A percentile compares a stretch with the other conserved stretches of the same genome.
phyloP scores from a whole-genome alignment of 2,888 invertebrate genomes.

The Strigamia transsilvanica region DNA sequence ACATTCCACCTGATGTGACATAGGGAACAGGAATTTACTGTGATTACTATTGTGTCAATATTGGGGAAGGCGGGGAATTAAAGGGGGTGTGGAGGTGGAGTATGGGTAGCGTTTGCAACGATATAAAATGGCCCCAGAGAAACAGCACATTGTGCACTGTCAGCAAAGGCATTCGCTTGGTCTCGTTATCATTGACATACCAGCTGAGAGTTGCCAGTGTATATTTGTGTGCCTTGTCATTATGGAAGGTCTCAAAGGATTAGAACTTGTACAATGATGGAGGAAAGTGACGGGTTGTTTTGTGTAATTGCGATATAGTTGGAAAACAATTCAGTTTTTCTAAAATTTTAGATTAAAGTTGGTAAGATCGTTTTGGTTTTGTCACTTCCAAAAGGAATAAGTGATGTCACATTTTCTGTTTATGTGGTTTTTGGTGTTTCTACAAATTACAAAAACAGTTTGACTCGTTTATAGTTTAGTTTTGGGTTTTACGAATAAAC shows the following conservation, averaged over 20 bases:
- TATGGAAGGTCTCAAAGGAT: constrained; percentile 8
- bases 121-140: constrained; percentile 8
- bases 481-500: too few species aligned
- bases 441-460: too few species aligned
- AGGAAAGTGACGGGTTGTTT: neutral
- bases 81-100: neutral
- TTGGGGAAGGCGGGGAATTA: constrained; percentile 8
- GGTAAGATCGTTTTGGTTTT: too few species aligned
- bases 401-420: too few species aligned
- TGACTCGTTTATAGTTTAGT: too few species aligned
- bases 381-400: too few species aligned
- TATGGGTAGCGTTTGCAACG: neutral
- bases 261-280: constrained; percentile 3
- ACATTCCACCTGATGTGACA: constrained; percentile 8
- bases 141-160: constrained; percentile 8
- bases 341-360: too few species aligned
- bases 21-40: constrained; percentile 8
- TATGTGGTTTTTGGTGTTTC: too few species aligned
- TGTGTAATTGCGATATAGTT: constrained; percentile 8
- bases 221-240: constrained; percentile 8
- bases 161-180: constrained; percentile 8
- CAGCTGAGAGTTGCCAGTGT: constrained; percentile 8
- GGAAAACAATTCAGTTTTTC: too few species aligned
- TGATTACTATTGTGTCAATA: constrained; percentile 8
- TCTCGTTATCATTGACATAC: constrained; percentile 8